Percentiles rank a stretch among this genome's conserved stretches.
Evolutionary conservation across 2,888 invertebrate genomes (phyloP).

Genomic region (Drosophila planitibia): DNA sequence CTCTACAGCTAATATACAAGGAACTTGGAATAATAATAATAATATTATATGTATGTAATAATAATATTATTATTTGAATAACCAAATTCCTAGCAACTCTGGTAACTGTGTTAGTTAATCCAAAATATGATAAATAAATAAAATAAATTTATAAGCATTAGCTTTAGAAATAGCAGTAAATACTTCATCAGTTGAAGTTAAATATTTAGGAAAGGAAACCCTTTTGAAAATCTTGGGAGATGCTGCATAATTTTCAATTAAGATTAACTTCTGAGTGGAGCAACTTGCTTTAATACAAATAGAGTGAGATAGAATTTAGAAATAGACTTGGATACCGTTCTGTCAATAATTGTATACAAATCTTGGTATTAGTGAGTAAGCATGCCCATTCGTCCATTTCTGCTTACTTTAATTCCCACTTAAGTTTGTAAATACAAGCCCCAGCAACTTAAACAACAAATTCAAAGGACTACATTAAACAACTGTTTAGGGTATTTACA

Average conservation of each 20-base stretch:
- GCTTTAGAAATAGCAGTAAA: background rate
- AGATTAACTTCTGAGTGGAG: background rate
- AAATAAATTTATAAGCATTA: background rate
- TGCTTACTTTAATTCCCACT: background rate
- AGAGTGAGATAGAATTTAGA: background rate
- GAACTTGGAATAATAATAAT: background rate
- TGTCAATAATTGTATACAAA: background rate
- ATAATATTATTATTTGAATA: background rate
- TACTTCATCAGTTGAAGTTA: background rate
- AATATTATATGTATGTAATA: too few species aligned
- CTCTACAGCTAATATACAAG: slow-evolving; percentile 2
- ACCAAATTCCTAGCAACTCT: background rate
- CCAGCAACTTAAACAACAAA: background rate
- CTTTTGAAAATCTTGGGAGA: background rate
- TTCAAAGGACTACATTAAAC: slow-evolving; percentile 4
- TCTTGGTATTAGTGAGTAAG: background rate
- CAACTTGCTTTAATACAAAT: background rate
- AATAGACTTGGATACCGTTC: background rate
- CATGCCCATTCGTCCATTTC: background rate
- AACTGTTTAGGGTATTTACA: slow-evolving; percentile 41
- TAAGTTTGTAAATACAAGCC: background rate
- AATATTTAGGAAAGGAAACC: background rate
- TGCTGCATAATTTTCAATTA: background rate
- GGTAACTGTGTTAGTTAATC: background rate
- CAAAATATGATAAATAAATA: background rate